Evolutionary conservation across 2,797 vertebrate species (phyloP).

Genomic region (Gymnopithys bicolor): DNA sequence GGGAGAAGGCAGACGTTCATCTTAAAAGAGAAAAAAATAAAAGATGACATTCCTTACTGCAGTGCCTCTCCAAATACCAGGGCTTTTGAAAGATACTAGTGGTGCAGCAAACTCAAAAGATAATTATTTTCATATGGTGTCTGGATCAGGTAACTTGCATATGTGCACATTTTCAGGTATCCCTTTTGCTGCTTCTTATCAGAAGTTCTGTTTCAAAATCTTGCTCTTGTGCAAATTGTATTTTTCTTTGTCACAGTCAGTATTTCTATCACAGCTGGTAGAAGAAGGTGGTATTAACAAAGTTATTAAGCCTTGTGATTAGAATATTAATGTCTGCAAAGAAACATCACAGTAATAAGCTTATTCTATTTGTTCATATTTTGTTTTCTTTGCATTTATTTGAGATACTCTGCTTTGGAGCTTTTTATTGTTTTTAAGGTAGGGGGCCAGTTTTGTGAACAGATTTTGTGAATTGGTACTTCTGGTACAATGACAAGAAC

Average conservation of each 20-base stretch:
- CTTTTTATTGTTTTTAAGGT: not conserved
- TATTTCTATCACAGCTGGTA: conserved; percentile 14
- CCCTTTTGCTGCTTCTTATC: conserved; percentile 6
- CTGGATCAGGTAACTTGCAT: conserved; percentile 47
- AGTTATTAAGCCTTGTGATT: not conserved
- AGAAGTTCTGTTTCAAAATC: not conserved
- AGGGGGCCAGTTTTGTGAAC: conserved; percentile 19
- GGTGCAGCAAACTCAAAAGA: conserved; percentile 17
- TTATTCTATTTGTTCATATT: not conserved
- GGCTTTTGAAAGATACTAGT: conserved; percentile 28
- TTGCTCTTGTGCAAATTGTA: not conserved
- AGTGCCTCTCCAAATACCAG: conserved; percentile 40
- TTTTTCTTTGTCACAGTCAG: not conserved
- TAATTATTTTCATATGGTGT: conserved; percentile 38
- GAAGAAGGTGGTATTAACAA: not conserved
- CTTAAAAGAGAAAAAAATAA: not conserved
- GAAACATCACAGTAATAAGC: not conserved
- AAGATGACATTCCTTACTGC: conserved; percentile 38
- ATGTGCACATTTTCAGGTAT: conserved; percentile 49
- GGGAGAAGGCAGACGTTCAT: not conserved
- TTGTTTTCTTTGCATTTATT: conserved; percentile 4
- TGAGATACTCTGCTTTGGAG: not conserved
- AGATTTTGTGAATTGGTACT: conserved; percentile 4
- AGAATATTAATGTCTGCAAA: not conserved
- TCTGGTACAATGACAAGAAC: conserved; percentile 11